Conservation (phyloP, 2,888 invertebrate species). For the Argyra leucocephala region DNA sequence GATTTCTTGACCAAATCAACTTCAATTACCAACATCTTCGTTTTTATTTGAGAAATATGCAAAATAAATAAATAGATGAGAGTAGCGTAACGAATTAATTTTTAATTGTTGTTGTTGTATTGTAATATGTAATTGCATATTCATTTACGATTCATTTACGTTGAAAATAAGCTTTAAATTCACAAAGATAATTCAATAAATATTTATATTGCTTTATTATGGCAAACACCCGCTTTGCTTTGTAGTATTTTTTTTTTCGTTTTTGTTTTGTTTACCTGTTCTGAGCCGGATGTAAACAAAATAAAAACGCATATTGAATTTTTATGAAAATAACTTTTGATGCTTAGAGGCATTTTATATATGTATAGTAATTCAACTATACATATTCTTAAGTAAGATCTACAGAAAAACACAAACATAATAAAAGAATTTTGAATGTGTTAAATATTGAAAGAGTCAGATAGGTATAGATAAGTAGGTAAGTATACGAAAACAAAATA, state of each 20-base stretch:
- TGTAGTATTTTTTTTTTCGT: neutral
- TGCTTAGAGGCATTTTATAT: slow-evolving; percentile 2
- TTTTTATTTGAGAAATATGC: too few relatives aligned
- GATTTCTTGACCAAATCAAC: too few relatives aligned
- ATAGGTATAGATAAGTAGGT: too few relatives aligned
- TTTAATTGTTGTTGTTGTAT: neutral
- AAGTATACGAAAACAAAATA: too few relatives aligned
- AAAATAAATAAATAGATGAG: too few relatives aligned
- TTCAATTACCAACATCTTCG: too few relatives aligned
- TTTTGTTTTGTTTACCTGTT: neutral
- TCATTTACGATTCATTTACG: neutral
- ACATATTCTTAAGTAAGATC: too few relatives aligned
- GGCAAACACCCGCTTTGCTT: neutral
- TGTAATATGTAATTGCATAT: slow-evolving; percentile 4
- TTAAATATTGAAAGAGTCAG: too few relatives aligned
- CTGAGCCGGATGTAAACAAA: slow-evolving; percentile 4
- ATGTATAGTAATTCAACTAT: too few relatives aligned
- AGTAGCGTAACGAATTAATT: too few relatives aligned
- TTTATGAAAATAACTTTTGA: slow-evolving; percentile 2
- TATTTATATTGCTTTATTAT: neutral
- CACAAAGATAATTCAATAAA: neutral
- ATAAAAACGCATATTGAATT: slow-evolving; percentile 6
- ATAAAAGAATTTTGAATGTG: too few relatives aligned
- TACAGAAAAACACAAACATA: too few relatives aligned
- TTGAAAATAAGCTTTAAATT: neutral